Evolutionary conservation across 2,888 invertebrate species (phyloP).

Genomic region (Sepioteuthis lessoniana): DNA sequence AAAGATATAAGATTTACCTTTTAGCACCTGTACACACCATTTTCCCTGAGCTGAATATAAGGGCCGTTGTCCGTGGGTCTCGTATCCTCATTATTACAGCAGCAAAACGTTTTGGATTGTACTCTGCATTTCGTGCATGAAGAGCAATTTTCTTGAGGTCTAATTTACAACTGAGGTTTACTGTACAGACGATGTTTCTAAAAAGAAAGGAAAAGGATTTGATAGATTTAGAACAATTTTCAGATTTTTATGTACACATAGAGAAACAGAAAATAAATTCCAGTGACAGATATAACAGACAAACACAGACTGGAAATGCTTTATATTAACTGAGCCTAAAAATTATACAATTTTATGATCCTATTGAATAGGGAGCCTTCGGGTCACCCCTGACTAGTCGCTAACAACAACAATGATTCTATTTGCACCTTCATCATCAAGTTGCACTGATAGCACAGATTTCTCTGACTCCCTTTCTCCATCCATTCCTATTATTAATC

Average conservation of each 20-base stretch:
- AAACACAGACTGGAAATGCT: too few species aligned
- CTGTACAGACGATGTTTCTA: conserved; percentile 98
- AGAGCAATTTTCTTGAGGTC: conserved; percentile 97
- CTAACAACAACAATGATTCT: too few species aligned
- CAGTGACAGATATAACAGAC: too few species aligned
- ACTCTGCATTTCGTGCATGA: conserved; percentile 98
- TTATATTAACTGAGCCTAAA: too few species aligned
- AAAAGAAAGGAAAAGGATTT: conserved; percentile 58
- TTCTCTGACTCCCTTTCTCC: too few species aligned
- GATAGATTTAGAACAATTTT: neutral
- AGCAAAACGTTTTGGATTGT: conserved; percentile 98
- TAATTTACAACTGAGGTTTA: conserved; percentile 92
- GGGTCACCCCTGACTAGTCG: too few species aligned
- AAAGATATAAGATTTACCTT: conserved; percentile 73
- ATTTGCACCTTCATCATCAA: too few species aligned
- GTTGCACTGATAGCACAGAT: too few species aligned
- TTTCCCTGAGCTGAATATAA: conserved; percentile 89
- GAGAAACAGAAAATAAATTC: too few species aligned
- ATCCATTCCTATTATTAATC: too few species aligned
- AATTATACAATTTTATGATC: too few species aligned
- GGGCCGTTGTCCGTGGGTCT: conserved; percentile 86
- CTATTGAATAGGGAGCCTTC: too few species aligned
- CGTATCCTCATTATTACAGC: conserved; percentile 97
- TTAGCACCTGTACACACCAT: conserved; percentile 92
- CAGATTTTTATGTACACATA: neutral